These are phyloP conservation scores for Sebastes jordani DNA, from an alignment of 2,797 vertebrate species.

Conservation along the genomic window DNA sequence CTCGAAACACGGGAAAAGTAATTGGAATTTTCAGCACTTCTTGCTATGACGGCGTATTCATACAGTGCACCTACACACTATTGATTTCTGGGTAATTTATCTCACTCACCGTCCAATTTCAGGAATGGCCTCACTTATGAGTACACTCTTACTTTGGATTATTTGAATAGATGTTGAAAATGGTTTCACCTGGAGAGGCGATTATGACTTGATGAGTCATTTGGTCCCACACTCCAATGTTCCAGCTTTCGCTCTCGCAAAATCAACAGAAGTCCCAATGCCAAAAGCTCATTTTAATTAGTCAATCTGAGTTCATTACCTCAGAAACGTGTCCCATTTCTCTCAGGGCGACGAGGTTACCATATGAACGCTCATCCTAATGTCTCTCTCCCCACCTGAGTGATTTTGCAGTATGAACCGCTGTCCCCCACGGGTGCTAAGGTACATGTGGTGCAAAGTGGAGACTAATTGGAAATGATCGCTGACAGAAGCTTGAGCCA, in stretches of 20 bases:
- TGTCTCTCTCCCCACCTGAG: constrained; percentile 53
- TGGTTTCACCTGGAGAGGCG: constrained; percentile 42
- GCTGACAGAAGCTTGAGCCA: constrained; percentile 69
- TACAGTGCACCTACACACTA: neutral
- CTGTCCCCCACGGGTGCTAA: constrained; percentile 40
- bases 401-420: constrained; percentile 49
- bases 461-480: constrained; percentile 79
- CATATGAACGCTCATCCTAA: constrained; percentile 51
- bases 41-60: neutral
- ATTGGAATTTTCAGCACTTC: neutral
- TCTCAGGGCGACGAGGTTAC: constrained; percentile 44
- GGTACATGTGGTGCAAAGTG: constrained; percentile 61
- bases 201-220: constrained; percentile 51
- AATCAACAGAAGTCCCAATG: constrained; percentile 45
- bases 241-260: constrained; percentile 26
- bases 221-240: constrained; percentile 27
- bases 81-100: constrained; percentile 5
- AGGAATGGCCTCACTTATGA: constrained; percentile 19
- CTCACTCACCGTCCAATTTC: neutral
- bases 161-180: constrained; percentile 40
- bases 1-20: neutral
- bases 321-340: constrained; percentile 36
- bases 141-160: constrained; percentile 2
- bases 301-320: constrained; percentile 54
- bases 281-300: constrained; percentile 63